phyloP scores from a whole-genome alignment of 2,113 vertebrate species.

The Tonatia bakeri region DNA sequence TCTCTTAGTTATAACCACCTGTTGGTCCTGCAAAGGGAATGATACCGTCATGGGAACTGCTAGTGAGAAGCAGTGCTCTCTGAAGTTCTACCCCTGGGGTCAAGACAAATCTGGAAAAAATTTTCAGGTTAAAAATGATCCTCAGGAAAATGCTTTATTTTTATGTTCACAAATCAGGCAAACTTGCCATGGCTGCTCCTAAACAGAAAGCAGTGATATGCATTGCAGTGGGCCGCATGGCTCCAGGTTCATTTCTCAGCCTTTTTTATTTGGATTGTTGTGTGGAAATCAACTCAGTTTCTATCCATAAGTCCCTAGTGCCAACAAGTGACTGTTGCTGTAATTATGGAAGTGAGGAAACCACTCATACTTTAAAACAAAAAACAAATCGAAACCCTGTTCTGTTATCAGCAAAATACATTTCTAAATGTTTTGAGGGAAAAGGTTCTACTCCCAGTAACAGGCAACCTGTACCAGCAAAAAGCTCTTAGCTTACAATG shows the following conservation, averaged over 20 bases:
- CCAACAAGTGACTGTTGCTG: constrained; percentile 23
- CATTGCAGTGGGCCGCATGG: background rate
- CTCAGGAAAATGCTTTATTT: constrained; percentile 39
- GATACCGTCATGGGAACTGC: background rate
- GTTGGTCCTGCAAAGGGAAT: background rate
- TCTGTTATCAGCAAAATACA: background rate
- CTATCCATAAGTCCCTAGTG: background rate
- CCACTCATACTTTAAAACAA: background rate
- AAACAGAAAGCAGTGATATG: background rate
- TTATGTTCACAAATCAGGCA: constrained; percentile 6
- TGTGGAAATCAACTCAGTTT: background rate
- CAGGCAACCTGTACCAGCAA: background rate
- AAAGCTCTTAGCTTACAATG: background rate
- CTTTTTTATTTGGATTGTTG: constrained; percentile 37
- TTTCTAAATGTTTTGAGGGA: background rate
- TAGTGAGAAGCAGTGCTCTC: background rate
- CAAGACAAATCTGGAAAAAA: constrained; percentile 43
- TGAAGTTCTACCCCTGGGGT: background rate
- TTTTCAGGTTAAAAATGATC: constrained; percentile 3
- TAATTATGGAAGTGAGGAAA: background rate
- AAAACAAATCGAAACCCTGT: constrained; percentile 12
- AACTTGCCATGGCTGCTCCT: background rate
- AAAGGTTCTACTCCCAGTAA: background rate
- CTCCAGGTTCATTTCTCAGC: background rate
- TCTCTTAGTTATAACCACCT: constrained; percentile 40